Conservation (phyloP, 2,113 vertebrate genomes). For the Cyphomyrus plagiostoma region DNA sequence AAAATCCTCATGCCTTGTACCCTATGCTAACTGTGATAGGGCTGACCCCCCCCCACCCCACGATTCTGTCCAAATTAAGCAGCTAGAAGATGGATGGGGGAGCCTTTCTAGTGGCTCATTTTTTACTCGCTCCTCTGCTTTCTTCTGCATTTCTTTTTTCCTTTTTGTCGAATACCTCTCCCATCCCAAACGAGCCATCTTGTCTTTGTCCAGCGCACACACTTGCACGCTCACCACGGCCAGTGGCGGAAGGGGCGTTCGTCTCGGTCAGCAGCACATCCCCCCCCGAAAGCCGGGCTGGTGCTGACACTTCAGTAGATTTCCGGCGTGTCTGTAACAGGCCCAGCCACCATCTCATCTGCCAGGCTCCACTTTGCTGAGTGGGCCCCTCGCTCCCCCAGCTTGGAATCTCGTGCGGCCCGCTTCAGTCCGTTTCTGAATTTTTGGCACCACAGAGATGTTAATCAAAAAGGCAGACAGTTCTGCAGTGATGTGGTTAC, state of each 20-base stretch:
- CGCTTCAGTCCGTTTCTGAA: slow-evolving; percentile 3
- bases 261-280: not conserved
- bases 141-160: not conserved
- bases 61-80: not conserved
- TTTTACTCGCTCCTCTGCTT: not conserved
- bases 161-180: not conserved
- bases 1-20: not conserved
- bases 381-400: slow-evolving; percentile 5
- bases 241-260: not conserved
- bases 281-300: not conserved
- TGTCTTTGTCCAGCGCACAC: not conserved
- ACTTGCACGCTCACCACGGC: not conserved
- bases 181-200: not conserved
- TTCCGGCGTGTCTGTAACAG: not conserved
- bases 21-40: not conserved
- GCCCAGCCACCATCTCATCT: not conserved
- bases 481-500: not conserved
- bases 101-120: not conserved
- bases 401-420: not conserved
- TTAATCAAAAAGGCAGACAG: slow-evolving; percentile 31
- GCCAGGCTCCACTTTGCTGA: slow-evolving; percentile 16
- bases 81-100: not conserved
- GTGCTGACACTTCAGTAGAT: slow-evolving; percentile 11
- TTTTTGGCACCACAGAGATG: not conserved
- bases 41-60: not conserved